A percentile compares a stretch with the other conserved stretches of the same genome.
Conservation (phyloP, 2,888 invertebrate genomes). For the Eurois occulta region DNA sequence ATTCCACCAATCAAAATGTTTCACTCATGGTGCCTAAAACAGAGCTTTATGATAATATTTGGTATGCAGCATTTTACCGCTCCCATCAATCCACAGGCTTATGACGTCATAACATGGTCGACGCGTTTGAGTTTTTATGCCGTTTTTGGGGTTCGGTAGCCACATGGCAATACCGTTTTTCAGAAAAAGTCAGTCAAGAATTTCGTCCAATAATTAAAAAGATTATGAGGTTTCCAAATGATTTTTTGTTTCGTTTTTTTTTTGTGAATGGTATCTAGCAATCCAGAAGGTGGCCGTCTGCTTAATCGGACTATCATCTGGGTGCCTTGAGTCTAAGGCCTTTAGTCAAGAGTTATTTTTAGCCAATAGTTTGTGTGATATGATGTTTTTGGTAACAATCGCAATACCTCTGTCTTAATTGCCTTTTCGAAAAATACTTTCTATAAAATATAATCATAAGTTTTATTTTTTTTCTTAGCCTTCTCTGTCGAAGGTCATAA, state of each 20-base stretch:
- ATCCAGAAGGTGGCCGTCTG: neutral
- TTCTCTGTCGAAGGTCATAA: no score
- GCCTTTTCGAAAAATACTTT: neutral
- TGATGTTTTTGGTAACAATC: neutral
- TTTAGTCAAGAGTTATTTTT: neutral
- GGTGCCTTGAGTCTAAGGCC: neutral
- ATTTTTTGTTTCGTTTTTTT: neutral
- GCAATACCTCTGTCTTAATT: neutral
- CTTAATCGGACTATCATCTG: neutral
- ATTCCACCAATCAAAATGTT: slow-evolving; percentile 19
- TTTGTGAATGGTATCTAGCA: neutral
- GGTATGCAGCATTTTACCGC: slow-evolving; percentile 46
- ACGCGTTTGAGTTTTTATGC: slow-evolving; percentile 29
- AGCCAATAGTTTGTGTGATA: neutral
- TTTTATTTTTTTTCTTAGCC: no score
- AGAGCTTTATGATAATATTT: slow-evolving; percentile 19
- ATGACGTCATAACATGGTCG: slow-evolving; percentile 49
- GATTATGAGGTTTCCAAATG: neutral
- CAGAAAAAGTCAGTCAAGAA: no score
- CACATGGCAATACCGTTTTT: no score
- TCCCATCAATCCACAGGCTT: slow-evolving; percentile 49
- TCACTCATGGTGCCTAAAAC: slow-evolving; percentile 26
- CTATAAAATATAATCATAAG: no score
- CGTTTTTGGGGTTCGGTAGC: neutral
- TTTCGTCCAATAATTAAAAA: neutral